Percentiles rank a stretch among this genome's conserved stretches.
Conservation (phyloP, 2,888 invertebrate genomes). For the Hypomecis punctinalis region DNA sequence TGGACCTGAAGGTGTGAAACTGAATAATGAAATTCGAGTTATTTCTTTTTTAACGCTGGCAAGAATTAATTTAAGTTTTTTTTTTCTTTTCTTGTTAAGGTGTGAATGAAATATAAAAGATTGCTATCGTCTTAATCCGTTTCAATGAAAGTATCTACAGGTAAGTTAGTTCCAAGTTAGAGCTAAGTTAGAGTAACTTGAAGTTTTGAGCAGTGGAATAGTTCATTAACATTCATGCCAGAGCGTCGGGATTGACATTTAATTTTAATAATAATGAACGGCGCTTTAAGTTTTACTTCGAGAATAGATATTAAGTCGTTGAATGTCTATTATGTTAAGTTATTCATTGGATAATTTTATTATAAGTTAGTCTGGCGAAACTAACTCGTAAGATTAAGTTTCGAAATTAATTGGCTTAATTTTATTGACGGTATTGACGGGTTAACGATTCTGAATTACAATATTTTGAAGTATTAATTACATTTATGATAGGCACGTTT, state of each 20-base stretch:
- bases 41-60: too few relatives aligned
- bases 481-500: too few relatives aligned
- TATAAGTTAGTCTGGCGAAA: not conserved
- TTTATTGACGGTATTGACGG: not conserved
- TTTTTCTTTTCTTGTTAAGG: not conserved
- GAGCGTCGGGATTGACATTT: slow-evolving; percentile 26
- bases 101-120: not conserved
- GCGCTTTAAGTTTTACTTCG: slow-evolving; percentile 14
- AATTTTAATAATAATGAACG: slow-evolving; percentile 28
- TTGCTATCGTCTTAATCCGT: slow-evolving; percentile 1
- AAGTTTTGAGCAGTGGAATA: slow-evolving; percentile 21
- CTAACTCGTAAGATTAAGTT: not conserved
- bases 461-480: too few relatives aligned
- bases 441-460: too few relatives aligned
- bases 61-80: not conserved
- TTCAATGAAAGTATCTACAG: slow-evolving; percentile 19
- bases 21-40: slow-evolving; percentile 6
- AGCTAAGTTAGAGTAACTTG: slow-evolving; percentile 15
- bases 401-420: not conserved
- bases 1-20: slow-evolving; percentile 5
- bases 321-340: slow-evolving; percentile 14
- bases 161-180: slow-evolving; percentile 16
- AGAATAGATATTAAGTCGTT: slow-evolving; percentile 10
- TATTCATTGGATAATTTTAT: slow-evolving; percentile 7
- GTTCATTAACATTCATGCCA: slow-evolving; percentile 28